A percentile compares a stretch with the other conserved stretches of the same genome.
phyloP scores from a whole-genome alignment of 2,113 vertebrate genomes.

The Fregetta grallaria region DNA sequence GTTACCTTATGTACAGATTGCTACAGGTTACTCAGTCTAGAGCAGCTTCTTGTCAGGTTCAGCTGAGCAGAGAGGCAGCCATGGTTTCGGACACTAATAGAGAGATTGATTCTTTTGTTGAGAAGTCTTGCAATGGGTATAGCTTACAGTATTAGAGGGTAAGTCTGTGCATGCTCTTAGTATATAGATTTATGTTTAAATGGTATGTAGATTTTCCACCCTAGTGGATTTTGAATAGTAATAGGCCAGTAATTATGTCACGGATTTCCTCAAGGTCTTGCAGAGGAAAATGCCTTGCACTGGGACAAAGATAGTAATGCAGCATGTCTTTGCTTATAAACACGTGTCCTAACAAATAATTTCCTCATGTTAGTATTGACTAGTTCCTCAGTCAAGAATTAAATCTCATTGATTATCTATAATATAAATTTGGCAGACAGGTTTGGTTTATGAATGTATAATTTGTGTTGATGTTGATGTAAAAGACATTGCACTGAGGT shows the following conservation, averaged over 20 bases:
- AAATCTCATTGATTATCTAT: background rate
- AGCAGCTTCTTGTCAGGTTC: background rate
- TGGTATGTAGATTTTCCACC: background rate
- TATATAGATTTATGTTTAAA: background rate
- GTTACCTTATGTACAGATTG: background rate
- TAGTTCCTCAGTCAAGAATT: background rate
- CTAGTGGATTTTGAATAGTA: background rate
- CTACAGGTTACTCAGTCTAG: background rate
- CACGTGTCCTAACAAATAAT: background rate
- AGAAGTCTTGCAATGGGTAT: conserved; percentile 71
- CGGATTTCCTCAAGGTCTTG: background rate
- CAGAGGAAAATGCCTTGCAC: background rate
- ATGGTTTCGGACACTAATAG: background rate
- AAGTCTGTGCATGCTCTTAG: conserved; percentile 57
- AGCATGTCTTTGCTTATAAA: background rate
- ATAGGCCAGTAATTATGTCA: background rate
- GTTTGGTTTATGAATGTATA: background rate
- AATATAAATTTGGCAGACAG: background rate
- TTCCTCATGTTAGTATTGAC: background rate
- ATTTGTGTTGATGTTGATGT: background rate
- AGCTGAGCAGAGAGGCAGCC: background rate
- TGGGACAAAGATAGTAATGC: background rate
- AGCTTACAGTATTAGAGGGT: conserved; percentile 79
- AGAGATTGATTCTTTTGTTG: background rate
- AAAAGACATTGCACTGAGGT: background rate